Evolutionary conservation across 2,888 invertebrate species (phyloP).

Genomic region (Deroplatys truncata): DNA sequence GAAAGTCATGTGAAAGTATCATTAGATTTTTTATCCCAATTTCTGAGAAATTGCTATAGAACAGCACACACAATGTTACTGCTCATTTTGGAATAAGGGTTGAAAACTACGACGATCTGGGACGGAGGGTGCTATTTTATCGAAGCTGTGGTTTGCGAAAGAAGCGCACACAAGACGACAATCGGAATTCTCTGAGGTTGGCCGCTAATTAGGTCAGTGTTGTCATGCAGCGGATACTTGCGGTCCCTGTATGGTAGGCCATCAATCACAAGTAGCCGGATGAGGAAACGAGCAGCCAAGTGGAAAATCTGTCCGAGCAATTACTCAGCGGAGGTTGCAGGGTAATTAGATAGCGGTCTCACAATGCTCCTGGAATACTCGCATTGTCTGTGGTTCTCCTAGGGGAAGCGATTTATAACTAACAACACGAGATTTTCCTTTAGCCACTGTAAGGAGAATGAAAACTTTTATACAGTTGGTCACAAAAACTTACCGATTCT

Average conservation of each 20-base stretch:
- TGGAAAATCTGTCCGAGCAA: background rate
- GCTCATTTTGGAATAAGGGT: too few relatives aligned
- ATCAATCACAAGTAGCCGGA: background rate
- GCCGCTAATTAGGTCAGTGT: background rate
- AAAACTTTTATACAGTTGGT: too few relatives aligned
- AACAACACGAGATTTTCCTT: too few relatives aligned
- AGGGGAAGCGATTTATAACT: too few relatives aligned
- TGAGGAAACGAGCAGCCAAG: background rate
- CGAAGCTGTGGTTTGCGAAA: background rate
- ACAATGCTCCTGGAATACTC: background rate
- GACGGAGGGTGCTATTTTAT: background rate
- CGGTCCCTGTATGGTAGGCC: background rate
- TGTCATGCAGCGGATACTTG: background rate
- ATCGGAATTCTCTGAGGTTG: background rate
- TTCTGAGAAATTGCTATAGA: too few relatives aligned
- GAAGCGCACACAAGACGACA: background rate
- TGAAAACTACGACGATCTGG: too few relatives aligned
- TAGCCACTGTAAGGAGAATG: too few relatives aligned
- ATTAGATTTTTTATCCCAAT: too few relatives aligned
- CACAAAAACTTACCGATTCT: too few relatives aligned
- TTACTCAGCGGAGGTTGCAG: background rate
- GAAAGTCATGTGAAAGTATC: too few relatives aligned
- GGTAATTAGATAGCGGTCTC: background rate
- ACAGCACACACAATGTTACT: too few relatives aligned
- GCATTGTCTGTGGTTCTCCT: too few relatives aligned